Evolutionary conservation across 1,140 invertebrate genomes (phyloP).

Genomic region (Dinothrombium tinctorium): DNA sequence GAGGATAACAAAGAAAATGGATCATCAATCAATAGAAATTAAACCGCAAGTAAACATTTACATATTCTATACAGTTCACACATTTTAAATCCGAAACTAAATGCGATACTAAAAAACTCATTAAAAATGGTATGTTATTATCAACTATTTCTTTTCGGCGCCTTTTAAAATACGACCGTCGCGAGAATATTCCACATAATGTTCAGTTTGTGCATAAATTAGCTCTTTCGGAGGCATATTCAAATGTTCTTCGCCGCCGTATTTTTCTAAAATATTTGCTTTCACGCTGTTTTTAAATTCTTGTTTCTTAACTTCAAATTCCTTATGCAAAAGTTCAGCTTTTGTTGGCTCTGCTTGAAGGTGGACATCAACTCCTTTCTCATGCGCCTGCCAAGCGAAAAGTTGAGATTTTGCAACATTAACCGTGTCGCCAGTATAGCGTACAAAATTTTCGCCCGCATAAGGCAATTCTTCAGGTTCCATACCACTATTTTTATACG

Average conservation of each 20-base stretch:
- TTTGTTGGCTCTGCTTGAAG: slow-evolving; percentile 92
- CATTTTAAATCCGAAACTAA: no score
- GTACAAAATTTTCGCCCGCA: slow-evolving; percentile 83
- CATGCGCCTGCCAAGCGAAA: slow-evolving; percentile 94
- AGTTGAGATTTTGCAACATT: slow-evolving; percentile 72
- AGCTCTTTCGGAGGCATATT: slow-evolving; percentile 58
- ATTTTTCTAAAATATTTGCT: slow-evolving; percentile 51
- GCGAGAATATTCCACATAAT: slow-evolving; percentile 56
- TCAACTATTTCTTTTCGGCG: slow-evolving; percentile 61
- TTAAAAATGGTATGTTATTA: no score
- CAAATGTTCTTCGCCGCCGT: slow-evolving; percentile 78
- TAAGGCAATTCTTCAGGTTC: slow-evolving; percentile 54
- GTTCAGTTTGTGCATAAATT: slow-evolving; percentile 60
- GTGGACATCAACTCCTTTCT: slow-evolving; percentile 83
- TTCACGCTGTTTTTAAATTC: slow-evolving; percentile 51
- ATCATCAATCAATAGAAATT: no score
- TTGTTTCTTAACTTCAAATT: slow-evolving; percentile 70
- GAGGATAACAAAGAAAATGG: no score
- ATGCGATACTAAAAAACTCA: no score
- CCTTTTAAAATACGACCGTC: slow-evolving; percentile 66
- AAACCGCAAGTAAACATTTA: no score
- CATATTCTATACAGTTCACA: no score
- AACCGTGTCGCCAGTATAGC: slow-evolving; percentile 75
- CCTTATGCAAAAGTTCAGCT: slow-evolving; percentile 64
- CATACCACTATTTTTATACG: slow-evolving; percentile 35